These are phyloP conservation scores for Unio pictorum DNA, from an alignment of 2,888 invertebrate species.

Conservation along the genomic window DNA sequence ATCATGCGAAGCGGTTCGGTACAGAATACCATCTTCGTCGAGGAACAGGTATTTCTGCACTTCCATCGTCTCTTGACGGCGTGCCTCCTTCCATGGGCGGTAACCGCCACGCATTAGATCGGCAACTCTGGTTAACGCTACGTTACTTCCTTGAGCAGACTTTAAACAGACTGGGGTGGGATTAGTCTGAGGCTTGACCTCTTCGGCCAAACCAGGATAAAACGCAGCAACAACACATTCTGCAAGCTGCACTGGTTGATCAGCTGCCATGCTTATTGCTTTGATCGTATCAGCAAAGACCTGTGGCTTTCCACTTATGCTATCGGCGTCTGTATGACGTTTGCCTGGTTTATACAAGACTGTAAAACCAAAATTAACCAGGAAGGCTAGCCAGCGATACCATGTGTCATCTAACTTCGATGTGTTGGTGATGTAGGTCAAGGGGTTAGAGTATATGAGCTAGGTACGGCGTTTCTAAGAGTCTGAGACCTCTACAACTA, in stretches of 20 bases:
- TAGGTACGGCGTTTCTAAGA: constrained; percentile 27
- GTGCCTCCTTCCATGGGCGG: neutral
- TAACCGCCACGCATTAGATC: constrained; percentile 8
- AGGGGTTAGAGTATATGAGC: constrained; percentile 25
- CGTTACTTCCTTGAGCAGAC: constrained; percentile 1
- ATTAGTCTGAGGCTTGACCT: neutral
- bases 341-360: constrained; percentile 16
- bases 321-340: constrained; percentile 13
- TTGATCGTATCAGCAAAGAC: constrained; percentile 2
- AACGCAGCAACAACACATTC: neutral
- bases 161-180: too few relatives aligned
- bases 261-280: neutral
- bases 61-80: neutral
- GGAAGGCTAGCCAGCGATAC: constrained; percentile 13
- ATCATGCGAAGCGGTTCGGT: constrained; percentile 4
- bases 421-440: constrained; percentile 17
- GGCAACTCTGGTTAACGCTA: neutral
- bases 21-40: constrained; percentile 4
- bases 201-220: neutral
- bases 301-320: neutral
- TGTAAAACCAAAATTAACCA: constrained; percentile 14
- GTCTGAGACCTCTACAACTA: constrained; percentile 4
- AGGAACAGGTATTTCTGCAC: constrained; percentile 7
- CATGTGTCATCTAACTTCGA: constrained; percentile 20
- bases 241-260: neutral